Conservation (phyloP, 2,113 vertebrate species). For the Esox niger region DNA sequence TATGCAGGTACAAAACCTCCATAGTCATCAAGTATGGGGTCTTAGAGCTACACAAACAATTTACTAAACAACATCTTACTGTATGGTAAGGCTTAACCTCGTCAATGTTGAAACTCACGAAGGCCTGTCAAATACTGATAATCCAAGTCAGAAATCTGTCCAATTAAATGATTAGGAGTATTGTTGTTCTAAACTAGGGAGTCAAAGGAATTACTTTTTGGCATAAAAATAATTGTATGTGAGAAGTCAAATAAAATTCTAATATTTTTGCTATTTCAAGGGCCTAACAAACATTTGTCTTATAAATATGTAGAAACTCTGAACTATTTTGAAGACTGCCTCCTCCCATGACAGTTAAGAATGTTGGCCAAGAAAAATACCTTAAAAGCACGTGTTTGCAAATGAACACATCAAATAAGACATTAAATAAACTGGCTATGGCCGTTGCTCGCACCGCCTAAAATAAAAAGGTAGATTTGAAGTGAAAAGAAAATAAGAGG, state of each 20-base stretch:
- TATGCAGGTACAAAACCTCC: slow-evolving; percentile 2
- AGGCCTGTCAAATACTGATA: too few relatives aligned
- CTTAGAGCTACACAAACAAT: too few relatives aligned
- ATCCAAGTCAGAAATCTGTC: too few relatives aligned
- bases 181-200: too few relatives aligned
- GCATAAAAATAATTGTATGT: too few relatives aligned
- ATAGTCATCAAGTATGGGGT: neutral
- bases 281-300: neutral
- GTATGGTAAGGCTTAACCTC: too few relatives aligned
- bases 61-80: too few relatives aligned
- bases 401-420: neutral
- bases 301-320: neutral
- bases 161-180: too few relatives aligned
- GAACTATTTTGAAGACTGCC: neutral
- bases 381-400: neutral
- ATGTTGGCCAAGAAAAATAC: neutral
- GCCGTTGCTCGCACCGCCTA: neutral
- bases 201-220: too few relatives aligned
- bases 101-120: too few relatives aligned
- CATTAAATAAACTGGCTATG: neutral
- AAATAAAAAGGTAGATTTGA: neutral
- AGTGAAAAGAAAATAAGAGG: neutral
- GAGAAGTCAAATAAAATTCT: too few relatives aligned
- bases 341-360: neutral
- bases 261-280: too few relatives aligned